These are phyloP conservation scores for Fratercula arctica DNA, from an alignment of 2,797 vertebrate species.

Conservation along the genomic window DNA sequence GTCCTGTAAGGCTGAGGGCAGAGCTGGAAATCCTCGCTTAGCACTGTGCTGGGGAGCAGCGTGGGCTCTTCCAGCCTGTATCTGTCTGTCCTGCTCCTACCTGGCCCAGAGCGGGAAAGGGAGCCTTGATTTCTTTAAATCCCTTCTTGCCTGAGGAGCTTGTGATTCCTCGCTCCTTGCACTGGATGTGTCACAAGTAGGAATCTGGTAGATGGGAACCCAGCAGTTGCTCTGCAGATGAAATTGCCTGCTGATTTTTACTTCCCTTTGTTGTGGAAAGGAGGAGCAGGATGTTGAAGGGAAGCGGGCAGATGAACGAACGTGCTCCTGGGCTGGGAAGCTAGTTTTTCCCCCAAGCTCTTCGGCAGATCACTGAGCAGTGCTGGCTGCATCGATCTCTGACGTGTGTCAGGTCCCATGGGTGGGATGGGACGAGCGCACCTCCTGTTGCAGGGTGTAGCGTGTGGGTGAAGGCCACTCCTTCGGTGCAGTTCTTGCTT, in stretches of 20 bases:
- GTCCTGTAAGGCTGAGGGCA: background rate
- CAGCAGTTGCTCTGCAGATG: background rate
- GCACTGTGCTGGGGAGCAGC: background rate
- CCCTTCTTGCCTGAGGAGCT: background rate
- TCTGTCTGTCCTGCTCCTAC: background rate
- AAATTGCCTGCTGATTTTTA: background rate
- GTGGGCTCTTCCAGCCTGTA: background rate
- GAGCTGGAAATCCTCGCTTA: background rate
- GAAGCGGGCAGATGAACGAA: background rate
- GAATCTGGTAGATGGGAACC: background rate
- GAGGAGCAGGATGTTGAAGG: background rate
- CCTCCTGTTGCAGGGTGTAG: background rate
- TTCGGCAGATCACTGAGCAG: background rate
- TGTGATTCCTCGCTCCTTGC: background rate
- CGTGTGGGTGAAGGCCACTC: background rate
- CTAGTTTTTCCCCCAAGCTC: background rate
- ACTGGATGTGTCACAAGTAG: background rate
- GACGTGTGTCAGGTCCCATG: fast-evolving
- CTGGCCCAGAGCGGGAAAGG: background rate
- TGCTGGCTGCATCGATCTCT: background rate
- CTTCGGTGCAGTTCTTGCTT: fast-evolving
- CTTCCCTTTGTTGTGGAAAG: background rate
- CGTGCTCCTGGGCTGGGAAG: background rate
- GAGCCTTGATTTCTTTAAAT: background rate
- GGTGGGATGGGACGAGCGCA: background rate